Percentiles rank a stretch among this genome's conserved stretches.
Evolutionary conservation across 2,888 invertebrate genomes (phyloP).

Genomic region (Oligia latruncula): DNA sequence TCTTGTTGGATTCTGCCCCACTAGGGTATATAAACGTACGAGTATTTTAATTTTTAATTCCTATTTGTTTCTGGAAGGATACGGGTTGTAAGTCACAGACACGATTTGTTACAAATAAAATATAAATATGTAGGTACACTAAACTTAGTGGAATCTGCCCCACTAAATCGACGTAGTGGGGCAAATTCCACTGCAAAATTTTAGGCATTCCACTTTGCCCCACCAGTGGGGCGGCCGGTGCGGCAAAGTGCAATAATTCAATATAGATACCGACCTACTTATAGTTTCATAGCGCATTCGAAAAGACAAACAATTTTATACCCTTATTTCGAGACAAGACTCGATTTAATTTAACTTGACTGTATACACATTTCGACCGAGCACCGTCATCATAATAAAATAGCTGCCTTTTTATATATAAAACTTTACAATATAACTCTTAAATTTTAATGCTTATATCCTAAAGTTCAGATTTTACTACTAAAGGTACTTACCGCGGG

Average conservation of each 20-base stretch:
- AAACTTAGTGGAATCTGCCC: neutral
- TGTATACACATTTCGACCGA: conserved; percentile 19
- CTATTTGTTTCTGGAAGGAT: too few relatives aligned
- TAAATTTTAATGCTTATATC: conserved; percentile 36
- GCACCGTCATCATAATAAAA: conserved; percentile 43
- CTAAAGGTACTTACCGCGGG: conserved; percentile 39
- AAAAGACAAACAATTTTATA: conserved; percentile 58
- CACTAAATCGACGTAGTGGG: too few relatives aligned
- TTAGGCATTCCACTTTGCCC: too few relatives aligned
- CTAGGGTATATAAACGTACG: too few relatives aligned
- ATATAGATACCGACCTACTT: conserved; percentile 33
- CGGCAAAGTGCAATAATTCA: too few relatives aligned
- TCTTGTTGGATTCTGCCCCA: too few relatives aligned
- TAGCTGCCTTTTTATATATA: conserved; percentile 32
- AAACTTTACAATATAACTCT: conserved; percentile 33
- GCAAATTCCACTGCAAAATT: too few relatives aligned
- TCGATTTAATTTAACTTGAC: conserved; percentile 61
- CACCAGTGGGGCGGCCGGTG: too few relatives aligned
- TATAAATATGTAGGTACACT: too few relatives aligned
- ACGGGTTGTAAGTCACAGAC: too few relatives aligned
- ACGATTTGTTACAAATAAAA: too few relatives aligned
- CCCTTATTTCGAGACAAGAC: conserved; percentile 42
- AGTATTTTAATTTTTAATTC: too few relatives aligned
- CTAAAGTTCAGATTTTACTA: conserved; percentile 55
- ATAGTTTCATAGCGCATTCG: conserved; percentile 59